Evolutionary conservation across 2,888 invertebrate species (phyloP), one percentile per base, ranked within the genome.

Genomic region (Myopa tessellatipennis): DNA sequence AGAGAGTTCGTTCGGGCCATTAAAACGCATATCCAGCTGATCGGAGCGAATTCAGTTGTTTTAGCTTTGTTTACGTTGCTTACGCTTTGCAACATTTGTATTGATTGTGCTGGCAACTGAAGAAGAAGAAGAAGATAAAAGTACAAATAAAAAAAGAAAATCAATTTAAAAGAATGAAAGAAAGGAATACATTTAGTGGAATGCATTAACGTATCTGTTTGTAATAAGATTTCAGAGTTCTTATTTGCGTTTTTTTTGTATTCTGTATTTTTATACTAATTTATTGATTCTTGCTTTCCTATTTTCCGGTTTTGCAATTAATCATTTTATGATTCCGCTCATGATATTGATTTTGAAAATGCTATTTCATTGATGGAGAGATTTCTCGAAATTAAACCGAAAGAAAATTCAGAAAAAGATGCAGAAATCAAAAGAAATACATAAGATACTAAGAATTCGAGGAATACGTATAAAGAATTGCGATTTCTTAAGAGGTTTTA

Each of bases 271-370:
- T 38, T 67, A 26, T 26, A 26, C 1, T 26, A 26, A 26, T 26
- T 26, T 26, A 26, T 26, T 26, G 26, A 26, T 26, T 26, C 26
- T 26, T 36, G 6, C 5, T 65, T 65, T 38, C 50, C 26, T 50
- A 14, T 26, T 26, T 50, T 50, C 14, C 50, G 10, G 14, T 50
- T 14, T 65, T 14, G 38, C 36, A 38, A n/a, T 40, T 67, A 36
- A 40, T n/a, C 36, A 40, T 38, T 67, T 67, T 10, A 70, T 70
- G 40, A 50, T 18, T 34, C 45, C 26, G 26, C 50, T 70, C 34
- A n/a, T 70, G 70, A 70, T 70, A 70, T 70, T 70, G 52, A 55
- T 34, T 74, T 45, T 45, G 52, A 18, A 52, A 50, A n/a, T 63
- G 52, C 1, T 36, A n/a, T 74, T 65, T 65, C 63, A 34, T 38